phyloP scores from a whole-genome alignment of 2,113 vertebrate species.

The Pampusana beccarii region DNA sequence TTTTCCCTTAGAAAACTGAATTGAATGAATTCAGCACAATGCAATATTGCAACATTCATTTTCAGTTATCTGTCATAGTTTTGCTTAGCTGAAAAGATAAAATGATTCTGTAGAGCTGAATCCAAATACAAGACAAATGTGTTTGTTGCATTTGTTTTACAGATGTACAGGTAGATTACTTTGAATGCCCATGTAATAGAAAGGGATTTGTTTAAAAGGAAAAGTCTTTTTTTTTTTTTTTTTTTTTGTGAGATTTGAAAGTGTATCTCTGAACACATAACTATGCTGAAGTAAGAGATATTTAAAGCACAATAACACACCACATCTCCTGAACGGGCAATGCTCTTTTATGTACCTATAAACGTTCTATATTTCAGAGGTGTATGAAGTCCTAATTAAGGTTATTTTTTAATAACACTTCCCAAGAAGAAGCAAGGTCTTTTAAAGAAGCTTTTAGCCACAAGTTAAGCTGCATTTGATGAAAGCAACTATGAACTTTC shows the following conservation, averaged over 20 bases:
- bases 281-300: not conserved
- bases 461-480: not conserved
- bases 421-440: not conserved
- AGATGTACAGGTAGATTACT: not conserved
- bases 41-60: not conserved
- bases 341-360: not conserved
- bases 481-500: not conserved
- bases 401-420: not conserved
- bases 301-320: not conserved
- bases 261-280: not conserved
- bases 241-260: not conserved
- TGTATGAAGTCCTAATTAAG: not conserved
- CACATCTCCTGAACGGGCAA: not conserved
- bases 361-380: not conserved
- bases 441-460: not conserved
- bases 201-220: not conserved
- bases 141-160: slow-evolving; percentile 2
- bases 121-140: not conserved
- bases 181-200: not conserved
- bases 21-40: not conserved
- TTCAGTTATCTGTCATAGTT: not conserved
- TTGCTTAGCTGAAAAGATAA: not conserved
- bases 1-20: slow-evolving; percentile 18
- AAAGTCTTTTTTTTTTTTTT: not conserved
- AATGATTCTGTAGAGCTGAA: not conserved